Evolutionary conservation across 2,113 vertebrate genomes (phyloP).

Genomic region (Tachysurus fulvidraco): DNA sequence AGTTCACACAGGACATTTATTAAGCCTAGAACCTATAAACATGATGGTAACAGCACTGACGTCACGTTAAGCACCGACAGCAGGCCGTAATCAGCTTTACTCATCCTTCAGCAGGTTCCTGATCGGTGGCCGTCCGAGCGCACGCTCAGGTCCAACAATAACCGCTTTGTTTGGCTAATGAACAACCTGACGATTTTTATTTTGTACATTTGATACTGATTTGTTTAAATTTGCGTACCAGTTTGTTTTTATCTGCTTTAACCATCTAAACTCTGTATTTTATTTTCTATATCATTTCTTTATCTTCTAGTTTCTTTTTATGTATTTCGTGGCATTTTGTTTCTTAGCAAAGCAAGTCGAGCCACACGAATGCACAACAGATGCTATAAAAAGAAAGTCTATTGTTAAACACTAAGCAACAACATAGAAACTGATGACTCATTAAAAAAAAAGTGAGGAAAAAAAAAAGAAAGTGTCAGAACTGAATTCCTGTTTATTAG

Average conservation of each 20-base stretch:
- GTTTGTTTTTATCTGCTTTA: too few species aligned
- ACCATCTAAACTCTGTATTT: too few species aligned
- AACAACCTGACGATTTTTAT: background rate
- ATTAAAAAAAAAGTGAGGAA: background rate
- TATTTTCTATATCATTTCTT: background rate
- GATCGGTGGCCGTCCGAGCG: background rate
- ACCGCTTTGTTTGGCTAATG: background rate
- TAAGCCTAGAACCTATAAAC: too few species aligned
- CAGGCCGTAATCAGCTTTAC: background rate
- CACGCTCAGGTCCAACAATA: background rate
- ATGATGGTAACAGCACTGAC: too few species aligned
- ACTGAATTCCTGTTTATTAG: too few species aligned
- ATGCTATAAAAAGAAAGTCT: background rate
- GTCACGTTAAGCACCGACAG: background rate
- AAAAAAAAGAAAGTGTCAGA: background rate
- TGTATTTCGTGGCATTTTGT: too few species aligned
- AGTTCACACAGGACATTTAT: too few species aligned
- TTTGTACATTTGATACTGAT: too few species aligned
- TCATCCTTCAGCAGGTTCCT: too few species aligned
- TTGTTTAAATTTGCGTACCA: too few species aligned
- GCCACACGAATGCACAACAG: background rate
- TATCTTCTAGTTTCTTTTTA: background rate
- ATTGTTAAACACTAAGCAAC: background rate
- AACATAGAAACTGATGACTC: background rate
- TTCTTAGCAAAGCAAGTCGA: background rate